A percentile compares a stretch with the other conserved stretches of the same genome.
Conservation (phyloP, 2,888 invertebrate species). For the Serrognathus titanus region DNA sequence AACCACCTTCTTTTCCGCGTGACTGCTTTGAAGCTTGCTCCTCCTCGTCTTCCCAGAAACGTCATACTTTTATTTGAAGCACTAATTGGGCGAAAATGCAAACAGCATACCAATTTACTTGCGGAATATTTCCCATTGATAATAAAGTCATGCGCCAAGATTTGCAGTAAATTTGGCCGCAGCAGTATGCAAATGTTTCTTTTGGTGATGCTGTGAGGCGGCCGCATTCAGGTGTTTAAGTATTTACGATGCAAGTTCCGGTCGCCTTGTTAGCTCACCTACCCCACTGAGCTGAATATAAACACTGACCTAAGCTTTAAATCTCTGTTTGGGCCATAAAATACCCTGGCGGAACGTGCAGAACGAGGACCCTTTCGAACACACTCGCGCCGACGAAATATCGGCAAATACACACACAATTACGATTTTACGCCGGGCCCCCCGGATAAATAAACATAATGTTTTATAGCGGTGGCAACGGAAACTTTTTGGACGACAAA, state of each 20-base stretch:
- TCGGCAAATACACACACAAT: slow-evolving; percentile 4
- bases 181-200: slow-evolving; percentile 12
- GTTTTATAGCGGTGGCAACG: background rate
- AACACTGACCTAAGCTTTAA: slow-evolving; percentile 20
- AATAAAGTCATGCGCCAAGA: background rate
- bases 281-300: slow-evolving; percentile 16
- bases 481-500: background rate
- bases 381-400: slow-evolving; percentile 17
- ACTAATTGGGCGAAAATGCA: too few relatives aligned
- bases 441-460: background rate
- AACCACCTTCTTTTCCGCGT: too few relatives aligned
- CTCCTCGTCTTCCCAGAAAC: too few relatives aligned
- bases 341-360: slow-evolving; percentile 11
- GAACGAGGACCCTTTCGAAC: slow-evolving; percentile 14
- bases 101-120: too few relatives aligned
- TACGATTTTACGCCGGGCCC: background rate
- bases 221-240: slow-evolving; percentile 6
- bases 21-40: too few relatives aligned
- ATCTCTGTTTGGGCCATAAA: slow-evolving; percentile 16
- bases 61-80: too few relatives aligned
- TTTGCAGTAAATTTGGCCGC: background rate
- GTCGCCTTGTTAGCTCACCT: slow-evolving; percentile 10
- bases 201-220: background rate
- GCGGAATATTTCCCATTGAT: too few relatives aligned
- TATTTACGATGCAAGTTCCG: slow-evolving; percentile 12